Evolutionary conservation across 1,140 invertebrate species (phyloP).

Genomic region (Leptinotarsa undecemlineata): DNA sequence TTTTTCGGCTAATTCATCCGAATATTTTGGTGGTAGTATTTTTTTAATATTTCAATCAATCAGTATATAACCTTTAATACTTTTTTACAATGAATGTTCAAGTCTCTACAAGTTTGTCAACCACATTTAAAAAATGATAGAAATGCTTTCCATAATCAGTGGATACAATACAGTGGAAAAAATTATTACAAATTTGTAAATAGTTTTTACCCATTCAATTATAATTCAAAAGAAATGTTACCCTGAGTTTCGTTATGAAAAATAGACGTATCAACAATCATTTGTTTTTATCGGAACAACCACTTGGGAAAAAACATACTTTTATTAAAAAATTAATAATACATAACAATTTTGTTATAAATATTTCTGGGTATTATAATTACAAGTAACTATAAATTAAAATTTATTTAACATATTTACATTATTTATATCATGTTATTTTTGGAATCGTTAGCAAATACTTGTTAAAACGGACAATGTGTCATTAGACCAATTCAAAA

Average conservation of each 20-base stretch:
- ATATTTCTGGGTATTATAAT: neutral
- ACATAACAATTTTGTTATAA: constrained; percentile 5
- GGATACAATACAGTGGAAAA: too few species aligned
- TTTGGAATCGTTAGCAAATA: constrained; percentile 1
- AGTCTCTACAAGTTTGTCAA: too few species aligned
- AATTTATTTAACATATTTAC: neutral
- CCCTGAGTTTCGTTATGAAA: neutral
- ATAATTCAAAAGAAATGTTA: neutral
- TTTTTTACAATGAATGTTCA: too few species aligned
- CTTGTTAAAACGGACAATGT: neutral
- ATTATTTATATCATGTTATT: neutral
- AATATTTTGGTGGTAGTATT: too few species aligned
- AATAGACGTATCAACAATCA: neutral
- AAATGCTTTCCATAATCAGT: too few species aligned
- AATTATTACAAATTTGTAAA: neutral
- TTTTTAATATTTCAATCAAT: too few species aligned
- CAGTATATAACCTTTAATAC: too few species aligned
- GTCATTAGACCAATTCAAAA: constrained; percentile 70
- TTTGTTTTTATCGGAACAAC: neutral
- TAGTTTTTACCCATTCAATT: neutral
- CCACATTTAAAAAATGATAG: too few species aligned
- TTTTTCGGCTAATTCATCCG: too few species aligned
- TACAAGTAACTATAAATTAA: neutral
- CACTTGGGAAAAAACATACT: neutral
- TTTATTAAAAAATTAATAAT: constrained; percentile 5